Evolutionary conservation across 1,140 invertebrate genomes (phyloP).

Genomic region (Drosophila varians): DNA sequence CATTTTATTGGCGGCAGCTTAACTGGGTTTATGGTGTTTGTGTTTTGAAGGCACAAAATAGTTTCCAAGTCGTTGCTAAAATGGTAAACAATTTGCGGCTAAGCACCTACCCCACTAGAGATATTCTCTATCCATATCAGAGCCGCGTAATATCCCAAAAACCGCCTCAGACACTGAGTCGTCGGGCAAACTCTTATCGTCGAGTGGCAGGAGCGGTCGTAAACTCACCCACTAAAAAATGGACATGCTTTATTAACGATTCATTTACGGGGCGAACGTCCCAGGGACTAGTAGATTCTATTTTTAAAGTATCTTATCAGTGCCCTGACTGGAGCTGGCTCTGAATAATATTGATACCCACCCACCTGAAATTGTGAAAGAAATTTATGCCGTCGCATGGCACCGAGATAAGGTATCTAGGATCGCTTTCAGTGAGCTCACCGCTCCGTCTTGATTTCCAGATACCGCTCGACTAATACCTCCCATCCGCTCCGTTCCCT

Average conservation of each 20-base stretch:
- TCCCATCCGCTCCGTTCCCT: constrained; percentile 9
- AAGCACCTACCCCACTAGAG: constrained; percentile 24
- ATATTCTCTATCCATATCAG: constrained; percentile 9
- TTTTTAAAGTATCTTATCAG: constrained; percentile 29
- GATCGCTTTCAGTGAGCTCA: constrained; percentile 38
- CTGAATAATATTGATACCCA: background rate
- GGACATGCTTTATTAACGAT: constrained; percentile 32
- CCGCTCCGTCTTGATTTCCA: constrained; percentile 35
- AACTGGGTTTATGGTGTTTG: constrained; percentile 35
- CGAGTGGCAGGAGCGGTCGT: constrained; percentile 20
- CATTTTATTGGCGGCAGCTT: constrained; percentile 35
- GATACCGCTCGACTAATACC: constrained; percentile 21
- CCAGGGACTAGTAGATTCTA: constrained; percentile 8
- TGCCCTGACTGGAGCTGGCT: background rate
- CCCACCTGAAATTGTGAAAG: constrained; percentile 15
- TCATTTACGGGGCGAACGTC: constrained; percentile 33
- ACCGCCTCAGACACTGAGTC: constrained; percentile 25
- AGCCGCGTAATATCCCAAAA: constrained; percentile 1
- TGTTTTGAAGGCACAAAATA: constrained; percentile 36
- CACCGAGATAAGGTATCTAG: constrained; percentile 25
- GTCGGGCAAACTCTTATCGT: constrained; percentile 26
- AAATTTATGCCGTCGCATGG: constrained; percentile 22
- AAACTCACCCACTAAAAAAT: constrained; percentile 27
- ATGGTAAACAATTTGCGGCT: background rate
- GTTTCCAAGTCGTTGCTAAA: constrained; percentile 10